Base-by-base conservation (phyloP, 1,140 invertebrate genomes). In the Drosophila burlai region DNA sequence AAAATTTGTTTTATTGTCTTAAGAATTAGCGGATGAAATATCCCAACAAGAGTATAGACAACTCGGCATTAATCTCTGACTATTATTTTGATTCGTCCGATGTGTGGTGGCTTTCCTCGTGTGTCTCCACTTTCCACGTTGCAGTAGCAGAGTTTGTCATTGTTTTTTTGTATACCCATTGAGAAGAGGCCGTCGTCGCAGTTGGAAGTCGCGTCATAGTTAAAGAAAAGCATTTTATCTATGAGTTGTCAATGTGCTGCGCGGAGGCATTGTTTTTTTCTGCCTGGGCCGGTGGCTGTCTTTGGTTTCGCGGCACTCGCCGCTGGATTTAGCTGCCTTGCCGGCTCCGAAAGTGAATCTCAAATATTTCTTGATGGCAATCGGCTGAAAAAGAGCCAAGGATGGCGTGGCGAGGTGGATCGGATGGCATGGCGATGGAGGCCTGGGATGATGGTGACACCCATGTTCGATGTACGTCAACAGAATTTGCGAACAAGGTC, bases 401-500 rank as follows among this genome's bases (percentile, higher is more conserved):
- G 74, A 82, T 78, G 68, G 71, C 36, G 50, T 69, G 49, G 67
- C 38, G 63, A 64, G 58, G 52, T 57, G 46, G 55, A 63, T 42
- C 31, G 31, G 24, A 60, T 29, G 34, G 38, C 60, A 34, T 34
- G 45, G 34, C 46, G 1, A 21, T 21, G 21, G 21, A 18, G 52
- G 34, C 34, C 5, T 61, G 59, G 45, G 36, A 38, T 38, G 65
- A 45, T 58, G 58, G 58, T 50, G 71, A 57, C 72, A 68, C 62
- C 75, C 73, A 66, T 78, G 73, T 77, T 77, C 62, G 54, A 78
- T 60, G 75, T 58, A 57, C 59, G 66, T 73, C 68, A 69, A 54
- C 59, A 79, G 76, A 79, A 79, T 79, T 79, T 55, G 80, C 84
- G 68, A 87, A 87, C 83, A 87, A 89, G 83, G 83, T 87, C 83